Evolutionary conservation across 2,888 invertebrate genomes (phyloP).

Genomic region (Yponomeuta sedellus): DNA sequence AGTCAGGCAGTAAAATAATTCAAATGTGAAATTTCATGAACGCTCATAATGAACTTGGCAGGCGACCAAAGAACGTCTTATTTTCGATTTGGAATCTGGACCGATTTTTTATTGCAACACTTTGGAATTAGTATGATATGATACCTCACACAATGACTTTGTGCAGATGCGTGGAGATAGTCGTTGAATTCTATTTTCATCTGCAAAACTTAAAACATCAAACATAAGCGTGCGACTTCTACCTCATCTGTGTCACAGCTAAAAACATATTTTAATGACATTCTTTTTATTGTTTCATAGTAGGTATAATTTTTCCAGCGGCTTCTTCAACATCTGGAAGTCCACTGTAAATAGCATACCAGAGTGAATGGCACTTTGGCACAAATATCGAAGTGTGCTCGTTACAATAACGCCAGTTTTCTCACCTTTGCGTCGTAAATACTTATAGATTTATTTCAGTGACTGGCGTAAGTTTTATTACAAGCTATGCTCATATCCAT

Average conservation of each 20-base stretch:
- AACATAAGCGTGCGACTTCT: too few species aligned
- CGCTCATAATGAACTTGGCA: slow-evolving; percentile 77
- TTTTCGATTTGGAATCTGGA: slow-evolving; percentile 76
- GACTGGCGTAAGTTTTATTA: slow-evolving; percentile 71
- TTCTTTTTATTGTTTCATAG: too few species aligned
- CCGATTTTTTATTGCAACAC: slow-evolving; percentile 73
- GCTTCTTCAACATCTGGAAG: neutral
- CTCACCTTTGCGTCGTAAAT: slow-evolving; percentile 59
- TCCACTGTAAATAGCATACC: slow-evolving; percentile 47
- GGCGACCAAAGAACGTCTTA: slow-evolving; percentile 75
- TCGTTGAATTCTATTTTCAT: too few species aligned
- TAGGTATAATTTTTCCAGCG: too few species aligned
- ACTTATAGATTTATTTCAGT: slow-evolving; percentile 70
- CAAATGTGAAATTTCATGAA: slow-evolving; percentile 77
- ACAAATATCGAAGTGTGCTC: slow-evolving; percentile 36
- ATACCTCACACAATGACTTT: slow-evolving; percentile 47
- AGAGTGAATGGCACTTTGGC: slow-evolving; percentile 43
- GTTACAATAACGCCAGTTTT: slow-evolving; percentile 48
- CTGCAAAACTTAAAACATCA: too few species aligned
- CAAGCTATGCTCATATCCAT: slow-evolving; percentile 46
- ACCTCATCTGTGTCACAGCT: too few species aligned
- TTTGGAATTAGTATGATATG: slow-evolving; percentile 66
- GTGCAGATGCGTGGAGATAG: neutral
- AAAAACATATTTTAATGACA: too few species aligned
- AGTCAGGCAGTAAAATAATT: slow-evolving; percentile 77